Evolutionary conservation across 30 jellyfish, hydroid and myxozoan species (phyloP).

Genomic region (Kudoa iwatai): DNA sequence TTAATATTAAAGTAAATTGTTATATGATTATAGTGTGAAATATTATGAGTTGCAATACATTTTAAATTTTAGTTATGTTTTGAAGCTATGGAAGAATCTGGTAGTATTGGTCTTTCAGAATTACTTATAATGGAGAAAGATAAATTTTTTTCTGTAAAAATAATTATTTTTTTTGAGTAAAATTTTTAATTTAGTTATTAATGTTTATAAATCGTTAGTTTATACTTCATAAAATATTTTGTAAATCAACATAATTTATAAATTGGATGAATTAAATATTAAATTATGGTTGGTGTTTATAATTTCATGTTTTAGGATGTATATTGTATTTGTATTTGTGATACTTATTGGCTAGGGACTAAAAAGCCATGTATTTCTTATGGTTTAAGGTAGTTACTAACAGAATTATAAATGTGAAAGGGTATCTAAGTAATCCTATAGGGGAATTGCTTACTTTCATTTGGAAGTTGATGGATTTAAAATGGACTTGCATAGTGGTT

Average conservation of each 20-base stretch:
- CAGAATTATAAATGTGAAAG: not conserved
- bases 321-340: conserved; percentile 61
- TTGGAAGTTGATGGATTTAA: conserved; percentile 31
- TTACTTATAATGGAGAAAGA: conserved; percentile 12
- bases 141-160: conserved; percentile 19
- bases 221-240: not conserved
- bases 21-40: not conserved
- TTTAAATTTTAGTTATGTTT: conserved; percentile 21
- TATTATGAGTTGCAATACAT: conserved; percentile 1
- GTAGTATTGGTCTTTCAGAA: conserved; percentile 52
- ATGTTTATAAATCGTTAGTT: not conserved
- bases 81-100: conserved; percentile 73
- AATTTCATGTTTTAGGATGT: conserved; percentile 9
- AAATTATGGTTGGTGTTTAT: not conserved
- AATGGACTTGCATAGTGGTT: conserved; percentile 56
- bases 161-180: not conserved
- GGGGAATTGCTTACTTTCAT: conserved; percentile 30
- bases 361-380: conserved; percentile 56
- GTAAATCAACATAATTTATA: not conserved
- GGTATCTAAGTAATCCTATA: conserved; percentile 1
- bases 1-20: conserved; percentile 16
- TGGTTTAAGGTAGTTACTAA: conserved; percentile 22
- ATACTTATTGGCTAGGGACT: conserved; percentile 65
- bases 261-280: not conserved
- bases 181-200: not conserved